These are phyloP conservation scores for Trachythela sp. DNA, from an alignment of 64 coral and sea anemone genomes.

Conservation along the genomic window DNA sequence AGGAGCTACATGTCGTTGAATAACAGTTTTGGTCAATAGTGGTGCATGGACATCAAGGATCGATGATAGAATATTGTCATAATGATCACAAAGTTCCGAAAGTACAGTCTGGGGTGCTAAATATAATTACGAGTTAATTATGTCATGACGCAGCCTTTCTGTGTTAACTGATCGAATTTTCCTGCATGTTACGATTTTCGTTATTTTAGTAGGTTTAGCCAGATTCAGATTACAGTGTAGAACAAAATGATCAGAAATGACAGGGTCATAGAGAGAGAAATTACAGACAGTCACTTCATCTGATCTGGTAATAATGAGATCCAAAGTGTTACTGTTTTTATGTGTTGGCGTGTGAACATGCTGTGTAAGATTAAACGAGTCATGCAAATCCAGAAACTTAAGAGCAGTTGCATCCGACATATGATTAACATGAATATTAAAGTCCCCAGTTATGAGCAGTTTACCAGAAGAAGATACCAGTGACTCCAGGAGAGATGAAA, in stretches of 20 bases:
- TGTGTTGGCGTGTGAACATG: background rate
- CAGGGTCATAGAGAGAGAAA: background rate
- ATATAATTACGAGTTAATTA: background rate
- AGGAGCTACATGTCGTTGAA: background rate
- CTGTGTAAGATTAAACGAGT: background rate
- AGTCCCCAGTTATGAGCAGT: slow-evolving; percentile 12
- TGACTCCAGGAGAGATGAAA: slow-evolving; percentile 49
- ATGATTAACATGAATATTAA: background rate
- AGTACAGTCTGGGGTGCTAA: background rate
- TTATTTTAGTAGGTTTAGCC: slow-evolving; percentile 5
- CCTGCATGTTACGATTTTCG: background rate
- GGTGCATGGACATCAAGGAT: background rate
- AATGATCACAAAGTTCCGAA: background rate
- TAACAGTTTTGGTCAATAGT: slow-evolving; percentile 2
- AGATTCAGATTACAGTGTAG: slow-evolving; percentile 25
- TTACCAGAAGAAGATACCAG: background rate
- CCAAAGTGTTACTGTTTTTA: background rate
- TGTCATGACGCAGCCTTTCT: background rate
- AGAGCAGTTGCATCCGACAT: background rate
- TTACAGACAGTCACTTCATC: background rate
- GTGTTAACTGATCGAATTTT: slow-evolving; percentile 21
- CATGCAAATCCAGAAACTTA: background rate
- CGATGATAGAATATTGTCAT: slow-evolving; percentile 11
- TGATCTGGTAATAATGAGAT: background rate
- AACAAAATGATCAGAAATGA: slow-evolving; percentile 8